Conservation (phyloP, 2,113 vertebrate genomes). For the Hippolais icterina region DNA sequence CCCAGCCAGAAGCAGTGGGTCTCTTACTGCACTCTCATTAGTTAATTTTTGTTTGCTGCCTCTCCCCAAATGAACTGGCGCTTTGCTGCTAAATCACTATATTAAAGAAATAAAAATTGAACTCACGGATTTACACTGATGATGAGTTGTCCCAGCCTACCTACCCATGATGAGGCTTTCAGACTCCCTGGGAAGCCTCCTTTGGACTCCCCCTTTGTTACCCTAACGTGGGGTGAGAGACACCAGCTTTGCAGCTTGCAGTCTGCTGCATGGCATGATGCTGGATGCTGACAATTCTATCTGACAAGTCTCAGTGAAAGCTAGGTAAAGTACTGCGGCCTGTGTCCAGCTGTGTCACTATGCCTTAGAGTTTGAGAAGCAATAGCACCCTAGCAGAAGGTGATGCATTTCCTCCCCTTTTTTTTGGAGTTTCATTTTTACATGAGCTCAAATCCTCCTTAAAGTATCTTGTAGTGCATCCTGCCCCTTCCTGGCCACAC, state of each 20-base stretch:
- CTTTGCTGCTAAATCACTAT: background rate
- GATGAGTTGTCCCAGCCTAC: background rate
- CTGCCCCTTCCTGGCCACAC: background rate
- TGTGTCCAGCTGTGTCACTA: background rate
- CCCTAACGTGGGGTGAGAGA: rapidly evolving
- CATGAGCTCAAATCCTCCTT: background rate
- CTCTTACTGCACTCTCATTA: slow-evolving; percentile 4
- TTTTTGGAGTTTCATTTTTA: background rate
- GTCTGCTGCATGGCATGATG: rapidly evolving
- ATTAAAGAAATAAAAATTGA: background rate
- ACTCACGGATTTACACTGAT: background rate
- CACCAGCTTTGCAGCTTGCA: background rate
- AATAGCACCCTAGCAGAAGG: background rate
- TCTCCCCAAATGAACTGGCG: background rate
- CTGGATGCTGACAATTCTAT: background rate
- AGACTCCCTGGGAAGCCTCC: background rate
- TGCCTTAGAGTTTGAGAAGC: background rate
- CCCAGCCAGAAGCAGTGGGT: background rate
- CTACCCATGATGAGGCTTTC: background rate
- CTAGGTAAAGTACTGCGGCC: background rate
- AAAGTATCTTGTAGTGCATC: background rate
- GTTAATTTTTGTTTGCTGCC: background rate
- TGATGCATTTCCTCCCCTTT: background rate
- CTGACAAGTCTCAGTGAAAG: background rate
- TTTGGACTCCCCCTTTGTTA: background rate